Evolutionary conservation across 1,140 invertebrate species (phyloP), one percentile per base, ranked within the genome.

Genomic region (Diploscapter pachys): DNA sequence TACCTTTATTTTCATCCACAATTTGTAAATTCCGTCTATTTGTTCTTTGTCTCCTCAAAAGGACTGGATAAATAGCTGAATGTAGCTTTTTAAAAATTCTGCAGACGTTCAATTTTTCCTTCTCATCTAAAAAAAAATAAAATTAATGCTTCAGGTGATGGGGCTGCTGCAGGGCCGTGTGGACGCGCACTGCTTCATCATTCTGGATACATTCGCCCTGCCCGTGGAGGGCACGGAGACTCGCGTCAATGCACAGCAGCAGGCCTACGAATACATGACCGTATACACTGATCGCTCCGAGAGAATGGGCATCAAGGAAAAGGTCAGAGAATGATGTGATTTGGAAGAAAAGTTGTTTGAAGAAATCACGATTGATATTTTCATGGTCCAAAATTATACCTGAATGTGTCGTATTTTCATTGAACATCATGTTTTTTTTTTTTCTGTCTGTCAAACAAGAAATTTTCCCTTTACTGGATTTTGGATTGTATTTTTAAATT

Each of bases 231-330:
- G 96, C 5, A 98, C 95, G 69, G 87, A 88, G 77, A 88, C 87
- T 63, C 89, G 96, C 81, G 96, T 99, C 0, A 99, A 99, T 90
- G 97, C 97, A 72, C 96, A 99, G 88, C 94, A 95, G 51, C 95
- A 99, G 88, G 97, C 96, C 2, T 99, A 99, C 87, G 97, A 99
- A 87, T 99, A 98, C 83, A 99, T 99, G 96, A 95, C 95, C 52
- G 94, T 93, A 31, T 99, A 98, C 81, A 96, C 96, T 82, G 95
- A 98, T 87, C 91, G 93, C 78, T 95, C 95, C 51, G 97, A 98
- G 88, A 91, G 94, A 88, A 95, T 95, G 87, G 86, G 80, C 78
- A 59, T 76, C 6, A 71, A 82, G 68, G 83, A 85, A 70, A 85
- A 84, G 72, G 81, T 49, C n/a, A 73, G 54, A 69, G 54, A 8